These are phyloP conservation scores for Chelonus insularis DNA, from an alignment of 1,140 invertebrate genomes.

Conservation along the genomic window DNA sequence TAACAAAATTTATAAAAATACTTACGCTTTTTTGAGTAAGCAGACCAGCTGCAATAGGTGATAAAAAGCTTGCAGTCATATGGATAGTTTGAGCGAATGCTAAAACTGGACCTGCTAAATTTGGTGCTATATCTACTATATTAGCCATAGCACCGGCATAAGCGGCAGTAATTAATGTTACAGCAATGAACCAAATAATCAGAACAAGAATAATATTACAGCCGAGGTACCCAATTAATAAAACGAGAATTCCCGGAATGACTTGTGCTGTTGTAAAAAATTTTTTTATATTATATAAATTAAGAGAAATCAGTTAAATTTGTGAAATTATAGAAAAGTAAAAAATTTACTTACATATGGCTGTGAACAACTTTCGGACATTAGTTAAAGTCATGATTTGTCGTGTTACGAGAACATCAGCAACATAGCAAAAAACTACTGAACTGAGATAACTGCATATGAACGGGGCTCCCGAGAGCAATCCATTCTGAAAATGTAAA, in stretches of 20 bases:
- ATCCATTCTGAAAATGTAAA: slow-evolving; percentile 63
- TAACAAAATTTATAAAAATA: neutral
- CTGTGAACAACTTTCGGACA: slow-evolving; percentile 71
- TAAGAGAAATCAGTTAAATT: no score
- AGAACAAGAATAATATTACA: slow-evolving; percentile 65
- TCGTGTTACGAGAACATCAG: slow-evolving; percentile 66
- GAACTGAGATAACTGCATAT: slow-evolving; percentile 72
- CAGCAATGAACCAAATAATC: slow-evolving; percentile 70
- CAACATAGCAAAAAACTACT: slow-evolving; percentile 71
- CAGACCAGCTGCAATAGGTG: slow-evolving; percentile 66
- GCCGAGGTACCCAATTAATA: slow-evolving; percentile 69
- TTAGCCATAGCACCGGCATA: slow-evolving; percentile 79
- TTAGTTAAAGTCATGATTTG: slow-evolving; percentile 67
- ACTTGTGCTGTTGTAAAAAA: slow-evolving; percentile 65
- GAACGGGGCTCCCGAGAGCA: slow-evolving; percentile 69
- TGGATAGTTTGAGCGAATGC: slow-evolving; percentile 77
- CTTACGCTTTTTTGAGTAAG: slow-evolving; percentile 63
- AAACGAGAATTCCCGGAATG: slow-evolving; percentile 68
- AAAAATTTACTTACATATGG: slow-evolving; percentile 63
- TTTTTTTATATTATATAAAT: neutral
- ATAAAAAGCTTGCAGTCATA: slow-evolving; percentile 74
- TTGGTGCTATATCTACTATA: slow-evolving; percentile 74
- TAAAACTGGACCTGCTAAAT: slow-evolving; percentile 70
- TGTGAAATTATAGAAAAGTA: no score
- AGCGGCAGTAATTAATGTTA: slow-evolving; percentile 72